These are phyloP conservation scores for Morone saxatilis DNA, from an alignment of 2,113 vertebrate genomes.

Conservation along the genomic window DNA sequence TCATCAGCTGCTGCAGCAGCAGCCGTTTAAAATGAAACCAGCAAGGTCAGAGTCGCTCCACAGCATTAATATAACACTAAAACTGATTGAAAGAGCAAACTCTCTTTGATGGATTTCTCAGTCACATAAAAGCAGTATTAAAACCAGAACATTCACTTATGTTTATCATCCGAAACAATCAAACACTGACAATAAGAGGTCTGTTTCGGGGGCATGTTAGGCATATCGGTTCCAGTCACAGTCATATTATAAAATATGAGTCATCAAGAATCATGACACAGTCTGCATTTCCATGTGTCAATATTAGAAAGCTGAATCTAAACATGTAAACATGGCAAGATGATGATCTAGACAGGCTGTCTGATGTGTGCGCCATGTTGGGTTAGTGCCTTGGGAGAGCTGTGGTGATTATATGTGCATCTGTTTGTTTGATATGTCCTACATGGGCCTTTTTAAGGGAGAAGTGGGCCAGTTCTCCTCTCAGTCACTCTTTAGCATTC, in stretches of 20 bases:
- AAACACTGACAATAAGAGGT: conserved; percentile 23
- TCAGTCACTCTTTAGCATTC: not conserved
- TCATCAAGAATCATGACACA: conserved; percentile 32
- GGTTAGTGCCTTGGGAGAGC: conserved; percentile 24
- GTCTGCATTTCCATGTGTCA: conserved; percentile 34
- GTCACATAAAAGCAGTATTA: conserved; percentile 33
- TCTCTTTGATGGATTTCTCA: conserved; percentile 44
- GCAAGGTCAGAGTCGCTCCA: conserved; percentile 34
- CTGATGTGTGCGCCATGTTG: conserved; percentile 10
- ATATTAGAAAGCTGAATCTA: conserved; percentile 41
- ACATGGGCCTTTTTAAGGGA: not conserved
- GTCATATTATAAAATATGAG: conserved; percentile 3
- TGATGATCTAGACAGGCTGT: conserved; percentile 28
- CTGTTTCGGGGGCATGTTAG: not conserved
- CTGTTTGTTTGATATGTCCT: conserved; percentile 34
- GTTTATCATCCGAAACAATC: conserved; percentile 11
- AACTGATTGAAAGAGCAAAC: conserved; percentile 57
- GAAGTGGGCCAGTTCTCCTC: not conserved
- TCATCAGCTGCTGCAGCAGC: conserved; percentile 39
- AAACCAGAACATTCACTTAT: not conserved
- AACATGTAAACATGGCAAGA: conserved; percentile 48
- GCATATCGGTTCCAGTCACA: not conserved
- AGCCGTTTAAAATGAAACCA: conserved; percentile 35
- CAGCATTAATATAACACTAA: conserved; percentile 40
- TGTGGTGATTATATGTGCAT: conserved; percentile 32